phyloP scores from a whole-genome alignment of 2,797 vertebrate genomes.

The Allochrocebus solatus region DNA sequence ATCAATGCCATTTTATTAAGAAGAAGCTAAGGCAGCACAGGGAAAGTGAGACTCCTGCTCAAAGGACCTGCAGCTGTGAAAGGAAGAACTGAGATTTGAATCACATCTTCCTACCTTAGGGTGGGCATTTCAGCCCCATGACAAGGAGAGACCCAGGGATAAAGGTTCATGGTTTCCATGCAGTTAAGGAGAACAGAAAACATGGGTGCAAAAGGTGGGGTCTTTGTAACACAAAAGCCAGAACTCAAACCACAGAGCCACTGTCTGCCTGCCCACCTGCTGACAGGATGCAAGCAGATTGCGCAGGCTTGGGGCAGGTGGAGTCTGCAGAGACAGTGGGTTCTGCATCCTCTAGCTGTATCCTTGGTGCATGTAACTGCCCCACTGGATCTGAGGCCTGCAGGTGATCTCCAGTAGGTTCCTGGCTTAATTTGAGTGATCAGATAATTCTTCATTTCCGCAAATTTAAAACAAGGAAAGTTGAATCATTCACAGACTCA shows the following conservation, averaged over 20 bases:
- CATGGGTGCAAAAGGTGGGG: not conserved
- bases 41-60: not conserved
- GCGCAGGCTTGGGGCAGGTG: fast-evolving
- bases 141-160: not conserved
- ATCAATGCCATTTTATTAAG: not conserved
- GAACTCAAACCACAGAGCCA: not conserved
- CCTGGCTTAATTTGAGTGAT: not conserved
- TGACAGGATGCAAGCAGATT: not conserved
- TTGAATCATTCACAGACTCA: not conserved
- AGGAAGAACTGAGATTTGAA: not conserved
- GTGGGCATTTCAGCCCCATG: fast-evolving
- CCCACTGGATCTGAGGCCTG: not conserved
- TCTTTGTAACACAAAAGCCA: not conserved
- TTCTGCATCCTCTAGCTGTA: not conserved
- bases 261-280: not conserved
- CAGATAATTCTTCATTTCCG: not conserved
- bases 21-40: not conserved
- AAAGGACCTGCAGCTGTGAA: not conserved
- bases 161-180: not conserved
- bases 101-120: too few relatives aligned
- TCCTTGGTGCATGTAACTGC: not conserved
- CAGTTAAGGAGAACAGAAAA: not conserved
- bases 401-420: not conserved
- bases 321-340: not conserved
- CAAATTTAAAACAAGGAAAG: not conserved